Evolutionary conservation across 2,113 vertebrate genomes (phyloP), one percentile per base, ranked within the genome.

Genomic region (Antechinus stuartii): DNA sequence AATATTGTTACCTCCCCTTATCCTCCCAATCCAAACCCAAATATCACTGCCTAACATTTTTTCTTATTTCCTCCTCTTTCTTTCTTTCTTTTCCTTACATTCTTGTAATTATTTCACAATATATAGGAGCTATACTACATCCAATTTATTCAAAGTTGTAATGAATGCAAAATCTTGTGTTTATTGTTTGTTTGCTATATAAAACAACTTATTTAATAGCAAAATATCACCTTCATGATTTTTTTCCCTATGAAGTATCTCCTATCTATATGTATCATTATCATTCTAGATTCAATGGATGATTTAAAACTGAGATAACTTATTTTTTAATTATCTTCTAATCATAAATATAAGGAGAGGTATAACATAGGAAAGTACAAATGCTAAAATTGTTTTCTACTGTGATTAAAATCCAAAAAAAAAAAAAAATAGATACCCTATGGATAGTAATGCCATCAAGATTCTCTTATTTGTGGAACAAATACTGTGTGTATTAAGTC

Each of bases 21-120:
- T 6, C 22, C 27, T 30, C 27, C 56, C 30, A 68, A 35, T 68
- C 57, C 57, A 35, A 68, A 68, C 3, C 11, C 57, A 68, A 68
- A 68, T 68, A 68, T 68, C 30, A 30, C 27, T 35, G 10, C 12
- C 30, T 35, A 68, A 35, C 26, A 68, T 68, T 35, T 14, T 53
- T 1, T 91, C 25, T 94, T 94, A 91, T 30, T 68, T 90, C 91
- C 54, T n/a, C 92, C 35, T 56, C 55, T 35, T 0, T 90, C 96
- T 14, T 54, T 19, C 46, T 5, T 89, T 89, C 57, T 3, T 26
- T 92, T 9, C 90, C 8, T 84, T 92, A 57, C 52, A 54, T 26
- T 91, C 24, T 53, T 89, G 12, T 92, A 52, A 92, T 95, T 93
- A 50, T 42, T 42, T 57, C 30, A 68, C 12, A 35, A 3, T 35